Base-by-base conservation (phyloP, 2,888 invertebrate genomes). In the Nesidiocoris tenuis region DNA sequence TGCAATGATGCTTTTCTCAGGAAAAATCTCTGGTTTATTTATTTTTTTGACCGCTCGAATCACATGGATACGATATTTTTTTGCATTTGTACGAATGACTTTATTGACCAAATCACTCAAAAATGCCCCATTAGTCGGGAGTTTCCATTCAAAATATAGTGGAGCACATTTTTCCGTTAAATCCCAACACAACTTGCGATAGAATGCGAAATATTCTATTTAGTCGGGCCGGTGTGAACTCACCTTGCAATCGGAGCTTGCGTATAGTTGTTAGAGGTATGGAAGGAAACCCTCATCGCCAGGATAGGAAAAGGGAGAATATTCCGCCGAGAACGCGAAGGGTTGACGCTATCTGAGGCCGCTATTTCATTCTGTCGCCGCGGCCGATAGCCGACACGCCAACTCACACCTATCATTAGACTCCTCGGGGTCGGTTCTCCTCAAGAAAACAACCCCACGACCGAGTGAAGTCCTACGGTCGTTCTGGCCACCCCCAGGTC, bases 351-450 rank as follows among this genome's bases (percentile, higher is more conserved):
- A 75, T 75, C 74, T 75, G 55, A 54, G 66, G 55, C 72, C 59
- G 59, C 23, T 75, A 75, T 66, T 66, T 75, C 74, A 75, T 59
- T 56, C 74, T 75, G 74, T 75, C 74, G 66, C 74, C 74, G 64
- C n/a, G 39, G 39, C 66, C 22, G 74, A 75, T 75, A 75, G 25
- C 54, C 19, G 21, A 57, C 74, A 75, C 74, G 74, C 74, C 74
- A 75, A 57, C 74, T 75, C 74, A 75, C 74, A 75, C 74, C 74
- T 75, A 75, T 75, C 74, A 75, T 75, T 75, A 75, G 39, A 57
- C 57, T 39, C 66, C 39, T 39, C 39, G n/a, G n/a, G n/a, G n/a
- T n/a, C n/a, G 39, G 39, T 39, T 39, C 12, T 39, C 39, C 39
- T 39, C 39, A 39, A 12, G 5, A 39, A 12, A 39, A 39, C 39